A percentile compares a stretch with the other conserved stretches of the same genome.
Conservation (phyloP, 2,888 invertebrate species). For the Eupithecia dodoneata region DNA sequence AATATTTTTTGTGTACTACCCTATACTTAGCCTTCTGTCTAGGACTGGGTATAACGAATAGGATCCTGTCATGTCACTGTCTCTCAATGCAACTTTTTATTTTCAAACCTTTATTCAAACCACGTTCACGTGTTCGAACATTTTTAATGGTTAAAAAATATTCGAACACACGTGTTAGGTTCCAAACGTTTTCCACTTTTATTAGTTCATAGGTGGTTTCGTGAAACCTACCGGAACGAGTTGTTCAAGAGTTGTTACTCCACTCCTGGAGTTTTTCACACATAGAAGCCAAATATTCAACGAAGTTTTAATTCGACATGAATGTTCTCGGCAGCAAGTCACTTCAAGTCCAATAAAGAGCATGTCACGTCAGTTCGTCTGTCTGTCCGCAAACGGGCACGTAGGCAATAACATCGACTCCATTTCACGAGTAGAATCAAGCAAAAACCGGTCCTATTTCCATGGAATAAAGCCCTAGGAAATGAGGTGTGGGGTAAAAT, state of each 20-base stretch:
- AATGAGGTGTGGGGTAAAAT: constrained; percentile 39
- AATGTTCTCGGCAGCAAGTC: constrained; percentile 34
- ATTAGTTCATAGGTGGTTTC: neutral
- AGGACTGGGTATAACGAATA: neutral
- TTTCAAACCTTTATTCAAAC: neutral
- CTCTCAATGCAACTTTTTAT: neutral
- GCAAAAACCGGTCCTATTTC: constrained; percentile 40
- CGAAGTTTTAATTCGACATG: constrained; percentile 22
- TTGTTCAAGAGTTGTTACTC: neutral
- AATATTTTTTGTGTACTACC: neutral
- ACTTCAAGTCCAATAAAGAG: constrained; percentile 64
- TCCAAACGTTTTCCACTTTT: neutral
- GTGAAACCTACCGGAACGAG: neutral
- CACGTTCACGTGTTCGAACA: neutral
- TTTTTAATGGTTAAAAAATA: neutral
- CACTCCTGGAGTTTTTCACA: neutral
- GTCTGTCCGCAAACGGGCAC: constrained; percentile 58
- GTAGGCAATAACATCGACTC: constrained; percentile 64
- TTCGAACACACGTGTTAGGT: neutral
- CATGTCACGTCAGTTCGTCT: constrained; percentile 57
- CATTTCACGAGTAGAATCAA: constrained; percentile 44
- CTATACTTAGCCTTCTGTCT: neutral
- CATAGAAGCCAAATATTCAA: neutral
- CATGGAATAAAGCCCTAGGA: constrained; percentile 21
- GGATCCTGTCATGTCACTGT: neutral